These are phyloP conservation scores for Alectoris magna DNA, from an alignment of 2,797 vertebrate genomes.

Conservation along the genomic window DNA sequence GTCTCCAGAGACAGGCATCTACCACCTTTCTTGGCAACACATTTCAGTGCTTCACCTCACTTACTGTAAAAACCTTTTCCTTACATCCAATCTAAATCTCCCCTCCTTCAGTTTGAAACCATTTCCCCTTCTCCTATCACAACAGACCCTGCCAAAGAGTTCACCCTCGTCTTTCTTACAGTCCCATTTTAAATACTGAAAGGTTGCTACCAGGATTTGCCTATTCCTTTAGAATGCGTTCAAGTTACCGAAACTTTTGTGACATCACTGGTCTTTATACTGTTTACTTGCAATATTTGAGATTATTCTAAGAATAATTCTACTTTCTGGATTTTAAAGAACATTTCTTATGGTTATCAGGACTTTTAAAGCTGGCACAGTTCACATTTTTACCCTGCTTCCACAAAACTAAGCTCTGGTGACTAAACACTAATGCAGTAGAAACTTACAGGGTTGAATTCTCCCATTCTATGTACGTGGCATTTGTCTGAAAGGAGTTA, in stretches of 20 bases:
- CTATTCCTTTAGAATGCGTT: not conserved
- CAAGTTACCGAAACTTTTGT: not conserved
- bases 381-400: not conserved
- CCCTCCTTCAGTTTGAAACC: too few species aligned
- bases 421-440: not conserved
- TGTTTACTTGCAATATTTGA: not conserved
- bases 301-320: not conserved
- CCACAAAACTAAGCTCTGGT: not conserved
- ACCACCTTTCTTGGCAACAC: too few species aligned
- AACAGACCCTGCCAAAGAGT: too few species aligned
- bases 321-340: not conserved
- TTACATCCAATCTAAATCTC: too few species aligned
- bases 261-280: not conserved
- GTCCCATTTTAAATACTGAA: too few species aligned
- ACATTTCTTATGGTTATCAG: not conserved
- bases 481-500: not conserved
- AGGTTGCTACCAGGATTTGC: not conserved
- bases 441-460: not conserved
- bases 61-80: too few species aligned
- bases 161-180: too few species aligned
- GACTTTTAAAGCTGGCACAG: not conserved
- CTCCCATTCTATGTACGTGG: not conserved
- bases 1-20: too few species aligned
- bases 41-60: too few species aligned
- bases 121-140: too few species aligned